phyloP scores from a whole-genome alignment of 2,113 vertebrate species.

The Scomber colias region DNA sequence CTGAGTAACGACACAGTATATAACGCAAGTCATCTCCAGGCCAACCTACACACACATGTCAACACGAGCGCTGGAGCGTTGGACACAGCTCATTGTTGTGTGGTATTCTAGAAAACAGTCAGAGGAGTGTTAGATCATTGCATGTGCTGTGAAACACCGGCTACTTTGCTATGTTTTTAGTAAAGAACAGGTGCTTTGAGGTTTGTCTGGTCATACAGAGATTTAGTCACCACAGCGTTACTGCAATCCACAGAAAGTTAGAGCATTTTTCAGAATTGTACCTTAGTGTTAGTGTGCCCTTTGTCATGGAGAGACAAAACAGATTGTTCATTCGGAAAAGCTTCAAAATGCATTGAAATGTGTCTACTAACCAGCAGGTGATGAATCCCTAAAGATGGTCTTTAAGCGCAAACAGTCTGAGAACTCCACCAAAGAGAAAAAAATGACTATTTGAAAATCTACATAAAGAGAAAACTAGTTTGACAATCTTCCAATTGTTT shows the following conservation, averaged over 20 bases:
- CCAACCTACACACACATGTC: conserved; percentile 72
- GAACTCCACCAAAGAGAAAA: too few relatives aligned
- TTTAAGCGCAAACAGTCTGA: too few relatives aligned
- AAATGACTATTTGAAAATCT: not conserved
- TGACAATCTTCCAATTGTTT: not conserved
- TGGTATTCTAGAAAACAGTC: conserved; percentile 36
- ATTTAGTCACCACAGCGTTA: not conserved
- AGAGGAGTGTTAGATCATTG: conserved; percentile 1
- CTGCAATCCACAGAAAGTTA: conserved; percentile 15
- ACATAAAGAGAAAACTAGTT: not conserved
- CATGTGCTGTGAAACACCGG: not conserved
- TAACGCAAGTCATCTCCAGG: conserved; percentile 78
- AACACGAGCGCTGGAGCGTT: conserved; percentile 62
- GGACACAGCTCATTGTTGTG: conserved; percentile 57
- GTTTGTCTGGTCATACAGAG: conserved; percentile 5
- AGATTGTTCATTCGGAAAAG: not conserved
- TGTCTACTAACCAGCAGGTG: too few relatives aligned
- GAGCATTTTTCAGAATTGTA: not conserved
- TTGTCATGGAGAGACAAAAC: conserved; percentile 5
- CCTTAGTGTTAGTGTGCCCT: not conserved
- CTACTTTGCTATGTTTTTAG: conserved; percentile 18
- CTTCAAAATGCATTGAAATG: not conserved
- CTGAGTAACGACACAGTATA: conserved; percentile 80
- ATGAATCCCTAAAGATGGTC: not conserved
- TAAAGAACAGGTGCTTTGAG: conserved; percentile 8